Conservation (phyloP, 2,113 vertebrate species). For the Heterochromis multidens region DNA sequence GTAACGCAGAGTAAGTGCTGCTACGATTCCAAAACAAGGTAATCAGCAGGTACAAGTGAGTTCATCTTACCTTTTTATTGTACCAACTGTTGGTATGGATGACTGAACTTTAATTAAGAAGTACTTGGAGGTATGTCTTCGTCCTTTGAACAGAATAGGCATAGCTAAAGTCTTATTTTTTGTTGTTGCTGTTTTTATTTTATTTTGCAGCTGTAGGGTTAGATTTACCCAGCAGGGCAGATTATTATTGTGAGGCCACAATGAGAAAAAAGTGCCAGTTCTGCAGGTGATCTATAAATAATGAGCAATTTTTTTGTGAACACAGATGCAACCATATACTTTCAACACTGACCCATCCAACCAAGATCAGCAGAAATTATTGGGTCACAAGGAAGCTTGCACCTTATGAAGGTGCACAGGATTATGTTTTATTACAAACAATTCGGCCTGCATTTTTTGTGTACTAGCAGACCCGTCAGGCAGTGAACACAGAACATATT, state of each 20-base stretch:
- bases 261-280: rapidly evolving
- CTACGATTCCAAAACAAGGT: conserved; percentile 25
- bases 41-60: conserved; percentile 55
- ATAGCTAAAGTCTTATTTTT: background rate
- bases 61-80: conserved; percentile 32
- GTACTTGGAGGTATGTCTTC: conserved; percentile 7
- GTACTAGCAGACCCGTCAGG: background rate
- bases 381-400: background rate
- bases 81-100: conserved; percentile 9
- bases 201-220: background rate
- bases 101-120: conserved; percentile 53
- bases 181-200: background rate
- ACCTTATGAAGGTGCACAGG: background rate
- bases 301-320: background rate
- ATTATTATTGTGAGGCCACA: background rate
- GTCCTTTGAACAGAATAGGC: background rate
- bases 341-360: background rate
- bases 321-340: background rate
- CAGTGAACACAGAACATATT: background rate
- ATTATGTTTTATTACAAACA: background rate
- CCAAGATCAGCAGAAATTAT: background rate
- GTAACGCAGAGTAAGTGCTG: background rate
- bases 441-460: background rate
- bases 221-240: background rate
- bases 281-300: background rate